phyloP scores from a whole-genome alignment of 92 coral and sea anemone species.

The Parazoanthus atlanticus region DNA sequence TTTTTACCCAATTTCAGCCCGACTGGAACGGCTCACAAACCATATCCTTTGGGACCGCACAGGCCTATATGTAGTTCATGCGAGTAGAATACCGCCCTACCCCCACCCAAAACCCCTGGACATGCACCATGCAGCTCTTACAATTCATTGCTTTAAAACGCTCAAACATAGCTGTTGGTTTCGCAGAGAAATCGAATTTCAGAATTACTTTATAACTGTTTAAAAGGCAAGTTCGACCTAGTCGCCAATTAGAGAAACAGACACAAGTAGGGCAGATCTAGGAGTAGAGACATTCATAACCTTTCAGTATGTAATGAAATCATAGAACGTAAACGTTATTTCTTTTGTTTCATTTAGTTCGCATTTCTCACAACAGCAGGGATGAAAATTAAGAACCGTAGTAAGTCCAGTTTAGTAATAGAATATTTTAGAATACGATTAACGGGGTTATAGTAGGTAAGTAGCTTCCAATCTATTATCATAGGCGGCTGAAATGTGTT shows the following conservation, averaged over 20 bases:
- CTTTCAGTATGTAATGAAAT: background rate
- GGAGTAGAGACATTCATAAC: background rate
- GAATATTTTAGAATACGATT: background rate
- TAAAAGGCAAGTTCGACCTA: no score
- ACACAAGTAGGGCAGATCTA: no score
- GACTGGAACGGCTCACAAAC: background rate
- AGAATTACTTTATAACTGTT: no score
- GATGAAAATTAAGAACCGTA: background rate
- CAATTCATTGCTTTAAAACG: no score
- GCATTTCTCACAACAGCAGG: background rate
- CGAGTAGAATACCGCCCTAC: background rate
- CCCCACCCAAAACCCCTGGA: no score
- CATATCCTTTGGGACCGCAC: background rate
- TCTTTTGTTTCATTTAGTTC: background rate
- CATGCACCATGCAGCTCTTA: no score
- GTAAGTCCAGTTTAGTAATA: background rate
- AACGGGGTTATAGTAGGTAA: background rate
- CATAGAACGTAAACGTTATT: background rate
- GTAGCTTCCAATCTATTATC: background rate
- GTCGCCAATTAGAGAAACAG: no score
- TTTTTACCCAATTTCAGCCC: background rate
- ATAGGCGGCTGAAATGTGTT: background rate
- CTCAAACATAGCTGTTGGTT: no score
- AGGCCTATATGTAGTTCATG: background rate
- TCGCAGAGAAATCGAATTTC: background rate